These are phyloP conservation scores for Ips typographus DNA, from an alignment of 1,140 invertebrate genomes.

Conservation along the genomic window DNA sequence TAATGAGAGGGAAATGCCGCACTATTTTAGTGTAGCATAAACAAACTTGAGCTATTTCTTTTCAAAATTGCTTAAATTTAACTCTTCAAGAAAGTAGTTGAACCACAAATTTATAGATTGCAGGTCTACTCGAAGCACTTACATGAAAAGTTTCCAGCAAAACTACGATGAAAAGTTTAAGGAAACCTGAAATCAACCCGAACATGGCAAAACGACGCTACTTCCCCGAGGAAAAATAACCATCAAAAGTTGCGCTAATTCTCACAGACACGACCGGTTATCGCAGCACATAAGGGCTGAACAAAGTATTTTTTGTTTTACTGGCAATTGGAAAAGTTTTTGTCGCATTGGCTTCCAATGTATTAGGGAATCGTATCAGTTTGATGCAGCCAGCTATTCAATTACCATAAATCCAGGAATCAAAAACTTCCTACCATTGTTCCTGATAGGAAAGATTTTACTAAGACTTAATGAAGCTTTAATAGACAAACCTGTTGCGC, in stretches of 20 bases:
- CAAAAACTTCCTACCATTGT: neutral
- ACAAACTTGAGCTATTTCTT: no score
- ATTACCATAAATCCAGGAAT: neutral
- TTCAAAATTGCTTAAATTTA: no score
- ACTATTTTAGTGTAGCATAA: no score
- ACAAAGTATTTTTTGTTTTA: neutral
- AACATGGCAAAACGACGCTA: neutral
- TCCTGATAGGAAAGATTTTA: neutral
- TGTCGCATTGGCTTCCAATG: no score
- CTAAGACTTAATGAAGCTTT: slow-evolving; percentile 4
- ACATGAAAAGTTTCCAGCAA: no score
- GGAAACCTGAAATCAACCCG: neutral
- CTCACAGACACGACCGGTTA: neutral
- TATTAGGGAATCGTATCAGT: neutral
- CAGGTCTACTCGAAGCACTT: no score
- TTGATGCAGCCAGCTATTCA: neutral
- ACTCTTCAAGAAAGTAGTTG: no score
- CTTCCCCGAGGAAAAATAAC: neutral
- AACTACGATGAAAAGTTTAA: no score
- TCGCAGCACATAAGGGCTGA: neutral
- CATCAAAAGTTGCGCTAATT: slow-evolving; percentile 1
- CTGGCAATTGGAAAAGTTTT: neutral
- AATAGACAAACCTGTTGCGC: slow-evolving; percentile 20
- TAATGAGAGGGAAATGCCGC: no score
- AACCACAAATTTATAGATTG: no score